phyloP scores from a whole-genome alignment of 2,113 vertebrate genomes.

The Diphyllodes magnificus region DNA sequence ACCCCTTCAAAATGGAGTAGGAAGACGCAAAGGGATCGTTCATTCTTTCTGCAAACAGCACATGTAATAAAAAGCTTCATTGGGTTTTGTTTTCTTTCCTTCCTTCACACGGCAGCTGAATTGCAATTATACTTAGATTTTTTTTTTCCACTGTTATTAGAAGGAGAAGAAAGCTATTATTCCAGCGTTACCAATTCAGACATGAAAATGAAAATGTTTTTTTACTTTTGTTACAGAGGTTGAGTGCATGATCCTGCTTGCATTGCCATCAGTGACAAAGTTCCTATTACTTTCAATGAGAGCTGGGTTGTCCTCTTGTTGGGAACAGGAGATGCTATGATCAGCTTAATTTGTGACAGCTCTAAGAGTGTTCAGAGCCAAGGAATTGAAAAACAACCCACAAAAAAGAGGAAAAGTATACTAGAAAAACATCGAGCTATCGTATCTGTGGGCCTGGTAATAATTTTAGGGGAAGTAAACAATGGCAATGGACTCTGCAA shows the following conservation, averaged over 20 bases:
- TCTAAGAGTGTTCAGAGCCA: neutral
- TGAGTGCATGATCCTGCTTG: neutral
- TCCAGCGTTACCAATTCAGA: neutral
- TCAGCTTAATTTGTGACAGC: neutral
- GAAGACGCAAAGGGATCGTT: neutral
- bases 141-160: neutral
- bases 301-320: neutral
- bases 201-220: slow-evolving; percentile 2
- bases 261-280: neutral
- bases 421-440: neutral
- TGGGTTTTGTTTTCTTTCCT: slow-evolving; percentile 49
- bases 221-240: neutral
- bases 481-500: neutral
- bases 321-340: neutral
- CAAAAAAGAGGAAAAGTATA: neutral
- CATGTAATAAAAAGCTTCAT: slow-evolving; percentile 24
- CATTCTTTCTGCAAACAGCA: neutral
- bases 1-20: neutral
- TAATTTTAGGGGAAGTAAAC: slow-evolving; percentile 29
- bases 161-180: neutral
- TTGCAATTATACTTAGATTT: slow-evolving; percentile 6
- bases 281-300: neutral
- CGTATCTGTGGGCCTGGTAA: neutral
- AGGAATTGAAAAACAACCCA: neutral
- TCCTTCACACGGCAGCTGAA: slow-evolving; percentile 3